Conservation (phyloP, 2,888 invertebrate species). For the Rhaphigaster nebulosa region DNA sequence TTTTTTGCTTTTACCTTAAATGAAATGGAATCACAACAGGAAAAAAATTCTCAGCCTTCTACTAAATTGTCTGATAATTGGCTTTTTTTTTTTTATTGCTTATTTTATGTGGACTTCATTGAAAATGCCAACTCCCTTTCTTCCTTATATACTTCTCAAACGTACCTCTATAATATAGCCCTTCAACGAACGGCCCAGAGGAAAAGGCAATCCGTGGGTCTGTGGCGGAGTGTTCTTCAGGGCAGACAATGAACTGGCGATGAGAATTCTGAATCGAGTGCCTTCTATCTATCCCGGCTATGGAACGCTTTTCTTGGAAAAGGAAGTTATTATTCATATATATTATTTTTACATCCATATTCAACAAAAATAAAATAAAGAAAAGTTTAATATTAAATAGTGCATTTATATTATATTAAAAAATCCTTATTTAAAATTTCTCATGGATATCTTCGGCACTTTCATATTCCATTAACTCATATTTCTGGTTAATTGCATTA, state of each 20-base stretch:
- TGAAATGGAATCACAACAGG: too few relatives aligned
- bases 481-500: too few relatives aligned
- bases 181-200: background rate
- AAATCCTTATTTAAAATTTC: too few relatives aligned
- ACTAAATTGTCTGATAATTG: too few relatives aligned
- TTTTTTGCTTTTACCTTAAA: too few relatives aligned
- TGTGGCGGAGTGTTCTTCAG: background rate
- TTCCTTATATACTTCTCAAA: background rate
- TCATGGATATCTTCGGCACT: too few relatives aligned
- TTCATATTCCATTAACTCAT: too few relatives aligned
- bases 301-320: background rate
- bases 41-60: too few relatives aligned
- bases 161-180: background rate
- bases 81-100: background rate
- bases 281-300: background rate
- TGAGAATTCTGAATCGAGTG: background rate
- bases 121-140: background rate
- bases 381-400: too few relatives aligned
- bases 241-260: background rate
- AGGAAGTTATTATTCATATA: background rate
- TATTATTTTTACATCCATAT: background rate
- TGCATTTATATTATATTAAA: too few relatives aligned
- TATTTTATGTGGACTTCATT: background rate
- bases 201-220: background rate
- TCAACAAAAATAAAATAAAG: background rate